Percentiles rank a stretch among this genome's conserved stretches.
Evolutionary conservation across 2,888 invertebrate species (phyloP).

Genomic region (Caenorhabditis panamensis): DNA sequence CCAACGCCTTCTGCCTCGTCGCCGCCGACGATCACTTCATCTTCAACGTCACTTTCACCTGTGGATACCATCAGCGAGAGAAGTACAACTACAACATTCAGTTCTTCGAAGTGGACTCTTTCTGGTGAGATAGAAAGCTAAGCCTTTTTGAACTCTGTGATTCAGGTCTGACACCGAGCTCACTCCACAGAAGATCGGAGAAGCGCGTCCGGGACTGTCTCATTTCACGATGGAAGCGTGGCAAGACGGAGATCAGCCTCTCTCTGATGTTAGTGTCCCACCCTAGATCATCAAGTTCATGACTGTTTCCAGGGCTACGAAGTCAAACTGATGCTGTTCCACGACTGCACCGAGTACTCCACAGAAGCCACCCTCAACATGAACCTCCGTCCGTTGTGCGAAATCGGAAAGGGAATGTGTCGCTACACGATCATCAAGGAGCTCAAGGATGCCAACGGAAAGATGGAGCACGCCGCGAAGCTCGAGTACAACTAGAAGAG

Average conservation of each 20-base stretch:
- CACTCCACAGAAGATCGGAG: constrained; percentile 24
- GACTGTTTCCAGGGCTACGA: constrained; percentile 19
- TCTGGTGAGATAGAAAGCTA: not conserved
- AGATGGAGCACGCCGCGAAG: not conserved
- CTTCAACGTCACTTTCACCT: constrained; percentile 23
- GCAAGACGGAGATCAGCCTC: constrained; percentile 12
- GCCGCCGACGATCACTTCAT: constrained; percentile 25
- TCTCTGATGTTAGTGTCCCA: not conserved
- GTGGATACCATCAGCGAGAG: constrained; percentile 12
- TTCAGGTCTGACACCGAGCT: not conserved
- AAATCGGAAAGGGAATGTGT: constrained; percentile 19
- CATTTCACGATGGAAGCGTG: constrained; percentile 11
- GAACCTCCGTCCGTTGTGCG: constrained; percentile 12
- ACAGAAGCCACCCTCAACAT: not conserved
- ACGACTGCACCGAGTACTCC: constrained; percentile 28
- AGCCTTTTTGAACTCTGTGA: not conserved
- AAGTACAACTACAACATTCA: constrained; percentile 32
- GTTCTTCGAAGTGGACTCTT: constrained; percentile 24
- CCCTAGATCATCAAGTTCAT: too few species aligned
- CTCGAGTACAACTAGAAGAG: constrained; percentile 8
- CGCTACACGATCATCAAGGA: constrained; percentile 24
- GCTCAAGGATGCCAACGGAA: constrained; percentile 15
- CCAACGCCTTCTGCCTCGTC: not conserved
- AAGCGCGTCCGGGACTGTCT: constrained; percentile 5
- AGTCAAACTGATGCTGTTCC: constrained; percentile 14